Evolutionary conservation across 2,797 vertebrate species (phyloP), one percentile per base, ranked within the genome.

Genomic region (Bradypus variegatus): DNA sequence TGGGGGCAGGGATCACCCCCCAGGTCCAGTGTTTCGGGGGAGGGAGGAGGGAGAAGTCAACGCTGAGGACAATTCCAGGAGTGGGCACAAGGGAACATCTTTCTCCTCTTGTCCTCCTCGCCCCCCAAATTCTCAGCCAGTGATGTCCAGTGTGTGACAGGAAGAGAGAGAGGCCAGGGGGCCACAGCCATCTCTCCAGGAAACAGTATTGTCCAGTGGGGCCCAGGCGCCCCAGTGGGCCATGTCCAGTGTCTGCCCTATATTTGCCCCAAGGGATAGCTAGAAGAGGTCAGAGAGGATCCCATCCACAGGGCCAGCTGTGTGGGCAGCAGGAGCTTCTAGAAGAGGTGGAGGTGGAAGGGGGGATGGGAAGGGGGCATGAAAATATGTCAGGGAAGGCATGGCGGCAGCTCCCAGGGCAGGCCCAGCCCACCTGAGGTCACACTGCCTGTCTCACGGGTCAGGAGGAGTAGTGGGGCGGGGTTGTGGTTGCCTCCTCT

Each of bases 181-280:
- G 70, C 36, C 64, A 64, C 50, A 80, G 89, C 90, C 93, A 79
- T 79, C 88, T 95, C 94, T 95, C 92, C 90, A 70, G 86, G 67
- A 89, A 94, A 95, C 96, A 96, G 95, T 96, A 94, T 95, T 90
- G 84, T 96, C 97, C 96, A 96, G 94, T 77, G 94, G 86, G 94
- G 91, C 92, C 82, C 93, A 89, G 91, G 70, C 87, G 50, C 6
- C 75, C 89, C 33, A n/a, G 41, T 11, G 36, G 73, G 93, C 91
- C 92, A 55, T 25, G 60, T 95, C 96, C 96, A 97, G 96, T 96
- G 96, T 96, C 93, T 89, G 93, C 91, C 95, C 94, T 86, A 64
- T 91, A 33, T 67, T 33, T 75, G 92, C 38, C 67, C 85, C 19
- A 21, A 82, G 19, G 81, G 89, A 72, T n/a, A 64, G 85, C 79